phyloP scores from a whole-genome alignment of 2,888 invertebrate genomes.

The Rotaria socialis region DNA sequence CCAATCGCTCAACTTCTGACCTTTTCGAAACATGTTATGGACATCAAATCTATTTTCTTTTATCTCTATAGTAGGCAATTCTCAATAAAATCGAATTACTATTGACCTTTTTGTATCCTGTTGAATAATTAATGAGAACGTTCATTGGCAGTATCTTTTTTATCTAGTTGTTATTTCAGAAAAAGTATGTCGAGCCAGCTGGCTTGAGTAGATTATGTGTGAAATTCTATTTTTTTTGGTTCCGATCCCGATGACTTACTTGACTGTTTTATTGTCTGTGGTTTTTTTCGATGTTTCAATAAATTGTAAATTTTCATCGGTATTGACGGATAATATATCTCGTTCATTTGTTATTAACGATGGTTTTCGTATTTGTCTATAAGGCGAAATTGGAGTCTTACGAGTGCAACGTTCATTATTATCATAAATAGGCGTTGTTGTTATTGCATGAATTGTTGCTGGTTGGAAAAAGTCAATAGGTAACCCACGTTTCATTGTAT shows the following conservation, averaged over 20 bases:
- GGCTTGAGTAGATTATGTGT: too few species aligned
- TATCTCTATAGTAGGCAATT: too few species aligned
- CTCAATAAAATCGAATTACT: too few species aligned
- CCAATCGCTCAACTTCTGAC: too few species aligned
- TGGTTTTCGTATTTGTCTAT: not conserved
- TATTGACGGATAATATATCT: not conserved
- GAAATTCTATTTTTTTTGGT: too few species aligned
- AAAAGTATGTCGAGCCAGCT: too few species aligned
- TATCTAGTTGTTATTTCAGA: too few species aligned
- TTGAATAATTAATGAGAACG: too few species aligned
- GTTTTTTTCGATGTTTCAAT: not conserved
- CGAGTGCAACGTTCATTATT: not conserved
- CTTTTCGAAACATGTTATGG: too few species aligned
- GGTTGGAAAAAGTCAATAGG: constrained; percentile 28
- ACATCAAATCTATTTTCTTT: too few species aligned
- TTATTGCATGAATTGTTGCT: not conserved
- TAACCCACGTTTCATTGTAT: constrained; percentile 30
- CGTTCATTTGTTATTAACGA: not conserved
- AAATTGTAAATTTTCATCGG: not conserved
- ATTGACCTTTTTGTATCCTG: too few species aligned
- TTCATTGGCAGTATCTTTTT: too few species aligned
- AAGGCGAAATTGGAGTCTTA: not conserved
- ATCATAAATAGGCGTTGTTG: constrained; percentile 12
- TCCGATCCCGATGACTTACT: not conserved
- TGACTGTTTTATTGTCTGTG: not conserved